phyloP scores from a whole-genome alignment of 2,113 vertebrate genomes.

The Antechinus flavipes region DNA sequence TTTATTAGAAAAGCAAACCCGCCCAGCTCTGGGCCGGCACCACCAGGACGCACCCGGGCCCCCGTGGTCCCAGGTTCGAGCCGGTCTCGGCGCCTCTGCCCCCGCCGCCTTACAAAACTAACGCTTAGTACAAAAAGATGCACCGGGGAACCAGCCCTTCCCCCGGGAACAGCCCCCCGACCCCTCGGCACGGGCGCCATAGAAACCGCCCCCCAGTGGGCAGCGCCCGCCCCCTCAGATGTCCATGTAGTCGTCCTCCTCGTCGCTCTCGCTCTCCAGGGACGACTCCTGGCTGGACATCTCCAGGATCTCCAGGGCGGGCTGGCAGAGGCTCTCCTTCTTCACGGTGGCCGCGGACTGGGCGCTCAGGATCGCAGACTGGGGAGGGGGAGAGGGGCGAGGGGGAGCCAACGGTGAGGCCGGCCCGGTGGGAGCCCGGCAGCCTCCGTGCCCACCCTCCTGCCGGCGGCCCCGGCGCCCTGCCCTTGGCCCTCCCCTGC shows the following conservation, averaged over 20 bases:
- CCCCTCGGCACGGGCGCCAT: no score
- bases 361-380: conserved; percentile 98
- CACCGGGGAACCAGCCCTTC: neutral
- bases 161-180: no score
- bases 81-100: neutral
- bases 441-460: no score
- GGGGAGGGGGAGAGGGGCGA: conserved; percentile 48
- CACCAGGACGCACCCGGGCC: no score
- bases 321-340: conserved; percentile 96
- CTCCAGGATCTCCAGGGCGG: conserved; percentile 96
- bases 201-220: neutral
- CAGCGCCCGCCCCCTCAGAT: conserved; percentile 84
- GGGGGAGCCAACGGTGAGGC: conserved; percentile 17
- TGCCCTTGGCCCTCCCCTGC: neutral
- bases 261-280: conserved; percentile 97
- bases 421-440: neutral
- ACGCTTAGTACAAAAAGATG: conserved; percentile 37
- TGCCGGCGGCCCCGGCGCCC: neutral
- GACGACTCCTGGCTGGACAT: conserved; percentile 99
- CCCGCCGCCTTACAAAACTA: conserved; percentile 34
- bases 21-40: no score
- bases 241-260: conserved; percentile 98
- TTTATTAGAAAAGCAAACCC: conserved; percentile 78
- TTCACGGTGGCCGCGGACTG: conserved; percentile 98
- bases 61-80: neutral